Base-by-base conservation (phyloP, 2,888 invertebrate species). In the Dolichomitus sp. region DNA sequence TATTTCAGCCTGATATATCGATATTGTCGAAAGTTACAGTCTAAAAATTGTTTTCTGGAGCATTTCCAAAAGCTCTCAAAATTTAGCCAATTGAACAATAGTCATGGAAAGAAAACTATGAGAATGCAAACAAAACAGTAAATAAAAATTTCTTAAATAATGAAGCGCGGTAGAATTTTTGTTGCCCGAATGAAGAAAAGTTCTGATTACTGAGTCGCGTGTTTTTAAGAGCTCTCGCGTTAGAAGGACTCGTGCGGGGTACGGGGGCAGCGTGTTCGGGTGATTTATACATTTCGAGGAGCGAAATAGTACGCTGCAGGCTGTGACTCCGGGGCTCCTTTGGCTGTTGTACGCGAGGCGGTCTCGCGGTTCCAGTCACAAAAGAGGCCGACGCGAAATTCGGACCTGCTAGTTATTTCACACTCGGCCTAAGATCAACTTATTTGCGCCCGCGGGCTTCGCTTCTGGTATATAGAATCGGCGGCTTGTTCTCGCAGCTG, bases 381-480 rank as follows among this genome's bases (percentile, higher is more conserved):
- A 81, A 78, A 77, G 68, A 74, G 73, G 73, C 69, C 81, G 74
- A 69, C 81, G 57, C 74, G 73, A 82, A 78, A 78, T 75, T 76
- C 70, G 79, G 79, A 30, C 75, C 75, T 72, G 69, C 61, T 85
- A 87, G 85, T 88, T 87, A 89, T 90, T 90, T 89, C 88, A 89
- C 90, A 89, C 90, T 89, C 84, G 88, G 85, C 80, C 86, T 87
- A 69, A 85, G 86, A 87, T 87, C 87, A 84, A 84, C 86, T 84
- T 86, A 86, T 87, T 88, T 82, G 81, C 78, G 72, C 81, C 80
- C 81, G 69, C 68, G 80, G 74, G 81, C 74, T 82, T 12, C 17
- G 74, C 81, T 83, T 77, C 80, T 76, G 59, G 63, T 63, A 45
- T 50, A 19, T 50, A 19, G 2, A 40, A 19, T 45, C 33, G 40